Evolutionary conservation across 1,140 invertebrate species (phyloP).

Genomic region (Tetramorium alpestre): DNA sequence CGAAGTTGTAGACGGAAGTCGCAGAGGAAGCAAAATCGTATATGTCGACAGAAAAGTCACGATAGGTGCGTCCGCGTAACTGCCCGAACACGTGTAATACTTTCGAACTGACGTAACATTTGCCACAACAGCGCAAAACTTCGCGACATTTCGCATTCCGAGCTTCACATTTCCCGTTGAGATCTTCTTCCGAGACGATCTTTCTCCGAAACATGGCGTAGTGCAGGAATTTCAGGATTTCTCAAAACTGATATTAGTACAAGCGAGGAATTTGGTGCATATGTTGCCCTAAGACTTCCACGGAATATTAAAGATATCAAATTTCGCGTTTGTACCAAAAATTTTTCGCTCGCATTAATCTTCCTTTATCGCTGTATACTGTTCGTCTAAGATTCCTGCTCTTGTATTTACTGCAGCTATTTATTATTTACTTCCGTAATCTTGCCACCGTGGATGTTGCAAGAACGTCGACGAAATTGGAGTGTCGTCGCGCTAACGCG

Average conservation of each 20-base stretch:
- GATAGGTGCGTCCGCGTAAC: constrained; percentile 15
- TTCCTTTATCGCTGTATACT: not conserved
- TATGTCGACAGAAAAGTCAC: not conserved
- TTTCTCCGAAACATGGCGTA: not conserved
- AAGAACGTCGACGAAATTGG: constrained; percentile 12
- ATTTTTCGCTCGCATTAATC: not conserved
- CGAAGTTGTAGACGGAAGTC: not conserved
- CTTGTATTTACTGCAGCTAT: not conserved
- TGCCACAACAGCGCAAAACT: constrained; percentile 36
- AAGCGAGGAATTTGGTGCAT: not conserved
- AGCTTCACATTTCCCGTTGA: not conserved
- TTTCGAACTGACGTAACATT: constrained; percentile 24
- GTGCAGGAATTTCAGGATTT: not conserved
- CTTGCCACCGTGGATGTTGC: not conserved
- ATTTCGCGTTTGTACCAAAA: not conserved
- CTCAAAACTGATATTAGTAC: constrained; percentile 5
- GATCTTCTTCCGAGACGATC: not conserved
- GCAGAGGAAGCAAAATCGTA: not conserved
- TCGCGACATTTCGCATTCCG: constrained; percentile 1
- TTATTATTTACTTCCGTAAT: constrained; percentile 31
- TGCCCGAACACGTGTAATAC: constrained; percentile 27
- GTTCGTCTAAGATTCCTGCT: not conserved
- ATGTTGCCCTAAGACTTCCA: not conserved
- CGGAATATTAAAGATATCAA: not conserved
- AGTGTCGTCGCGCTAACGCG: constrained; percentile 17